Conservation (phyloP, 2,888 invertebrate species). For the Tetragonula carbonaria region DNA sequence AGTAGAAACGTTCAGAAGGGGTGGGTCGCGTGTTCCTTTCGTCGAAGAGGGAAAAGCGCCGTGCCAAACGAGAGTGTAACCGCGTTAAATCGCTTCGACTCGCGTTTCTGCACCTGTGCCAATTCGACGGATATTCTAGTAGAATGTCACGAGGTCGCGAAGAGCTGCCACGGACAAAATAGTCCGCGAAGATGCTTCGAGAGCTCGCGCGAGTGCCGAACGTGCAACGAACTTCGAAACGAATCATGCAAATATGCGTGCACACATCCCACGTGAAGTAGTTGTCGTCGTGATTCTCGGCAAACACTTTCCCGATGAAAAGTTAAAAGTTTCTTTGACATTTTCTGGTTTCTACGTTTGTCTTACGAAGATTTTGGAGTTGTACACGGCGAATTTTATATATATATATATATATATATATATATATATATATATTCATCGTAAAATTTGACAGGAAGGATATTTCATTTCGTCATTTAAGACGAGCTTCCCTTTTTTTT, state of each 20-base stretch:
- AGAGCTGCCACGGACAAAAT: slow-evolving; percentile 25
- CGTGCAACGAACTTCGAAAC: not conserved
- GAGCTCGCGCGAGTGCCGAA: not conserved
- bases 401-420: not conserved
- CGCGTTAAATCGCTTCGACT: slow-evolving; percentile 6
- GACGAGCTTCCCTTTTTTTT: no score
- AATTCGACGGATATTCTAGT: slow-evolving; percentile 62
- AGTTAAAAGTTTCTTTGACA: not conserved
- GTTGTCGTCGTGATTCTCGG: not conserved
- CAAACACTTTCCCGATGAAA: not conserved
- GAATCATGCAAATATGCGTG: no score
- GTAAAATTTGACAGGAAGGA: not conserved
- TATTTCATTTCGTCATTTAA: not conserved
- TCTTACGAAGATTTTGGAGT: not conserved
- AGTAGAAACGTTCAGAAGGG: not conserved
- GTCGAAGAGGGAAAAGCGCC: not conserved
- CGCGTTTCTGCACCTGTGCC: slow-evolving; percentile 36
- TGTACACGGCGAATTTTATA: slow-evolving; percentile 18
- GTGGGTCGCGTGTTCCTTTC: no score
- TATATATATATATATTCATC: no score
- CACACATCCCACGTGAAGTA: not conserved
- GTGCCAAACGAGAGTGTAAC: slow-evolving; percentile 24
- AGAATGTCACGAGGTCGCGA: slow-evolving; percentile 63
- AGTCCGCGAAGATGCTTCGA: slow-evolving; percentile 11
- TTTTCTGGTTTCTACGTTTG: not conserved